Conservation (phyloP, 2,888 invertebrate genomes). For the Rhyacophila evoluta region DNA sequence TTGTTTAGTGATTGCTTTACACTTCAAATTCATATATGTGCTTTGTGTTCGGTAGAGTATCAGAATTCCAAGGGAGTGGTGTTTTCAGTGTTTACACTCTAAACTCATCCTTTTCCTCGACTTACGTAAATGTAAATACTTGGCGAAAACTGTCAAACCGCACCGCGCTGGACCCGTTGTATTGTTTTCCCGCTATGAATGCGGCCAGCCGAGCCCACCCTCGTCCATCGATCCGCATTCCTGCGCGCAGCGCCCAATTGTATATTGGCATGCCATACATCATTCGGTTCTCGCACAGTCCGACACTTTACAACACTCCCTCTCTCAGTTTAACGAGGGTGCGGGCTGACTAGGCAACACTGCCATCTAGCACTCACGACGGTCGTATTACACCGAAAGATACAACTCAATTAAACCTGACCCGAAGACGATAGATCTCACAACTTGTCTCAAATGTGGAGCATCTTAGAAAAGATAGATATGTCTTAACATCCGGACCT, state of each 20-base stretch:
- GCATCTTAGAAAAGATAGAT: too few species aligned
- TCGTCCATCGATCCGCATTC: not conserved
- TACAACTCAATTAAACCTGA: too few species aligned
- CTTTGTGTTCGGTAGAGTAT: too few species aligned
- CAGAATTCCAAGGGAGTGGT: not conserved
- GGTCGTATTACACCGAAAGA: too few species aligned
- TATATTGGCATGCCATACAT: slow-evolving; percentile 19
- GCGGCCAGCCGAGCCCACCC: not conserved
- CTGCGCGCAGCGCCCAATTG: not conserved
- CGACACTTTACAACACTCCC: not conserved
- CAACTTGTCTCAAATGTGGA: too few species aligned
- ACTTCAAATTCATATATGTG: too few species aligned
- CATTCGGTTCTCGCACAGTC: slow-evolving; percentile 13
- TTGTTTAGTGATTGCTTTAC: too few species aligned
- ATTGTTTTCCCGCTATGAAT: slow-evolving; percentile 16
- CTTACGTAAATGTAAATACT: not conserved
- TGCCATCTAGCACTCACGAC: not conserved
- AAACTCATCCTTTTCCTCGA: not conserved
- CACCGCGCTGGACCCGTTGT: not conserved
- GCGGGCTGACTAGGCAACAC: slow-evolving; percentile 13
- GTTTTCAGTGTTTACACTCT: not conserved
- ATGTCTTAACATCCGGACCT: too few species aligned
- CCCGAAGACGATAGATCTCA: too few species aligned
- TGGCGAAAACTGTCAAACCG: slow-evolving; percentile 3
- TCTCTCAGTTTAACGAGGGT: not conserved